Percentiles rank a stretch among this genome's conserved stretches.
Conservation (phyloP, 2,797 vertebrate genomes). For the Toxotes lorentzi region DNA sequence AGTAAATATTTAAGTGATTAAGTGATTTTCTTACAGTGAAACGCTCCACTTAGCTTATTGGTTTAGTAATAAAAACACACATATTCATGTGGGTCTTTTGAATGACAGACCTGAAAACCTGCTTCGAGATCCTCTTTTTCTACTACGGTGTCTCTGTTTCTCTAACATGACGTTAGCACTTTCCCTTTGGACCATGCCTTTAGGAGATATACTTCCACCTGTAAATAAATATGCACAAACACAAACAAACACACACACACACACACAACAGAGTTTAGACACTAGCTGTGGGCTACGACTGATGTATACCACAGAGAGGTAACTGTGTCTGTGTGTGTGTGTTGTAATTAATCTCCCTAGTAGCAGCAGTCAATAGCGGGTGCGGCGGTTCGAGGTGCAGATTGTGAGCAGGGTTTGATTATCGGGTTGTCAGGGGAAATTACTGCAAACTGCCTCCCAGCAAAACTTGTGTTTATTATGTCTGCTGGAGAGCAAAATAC, state of each 20-base stretch:
- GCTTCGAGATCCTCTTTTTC: slow-evolving; percentile 58
- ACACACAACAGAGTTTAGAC: slow-evolving; percentile 65
- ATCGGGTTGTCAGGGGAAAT: slow-evolving; percentile 79
- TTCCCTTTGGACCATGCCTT: slow-evolving; percentile 73
- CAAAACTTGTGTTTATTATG: slow-evolving; percentile 68
- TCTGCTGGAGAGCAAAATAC: slow-evolving; percentile 61
- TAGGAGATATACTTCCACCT: slow-evolving; percentile 77
- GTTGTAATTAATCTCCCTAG: slow-evolving; percentile 82
- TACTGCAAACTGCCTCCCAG: slow-evolving; percentile 79
- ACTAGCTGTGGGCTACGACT: slow-evolving; percentile 77
- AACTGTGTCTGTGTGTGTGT: slow-evolving; percentile 64
- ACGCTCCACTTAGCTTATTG: slow-evolving; percentile 31
- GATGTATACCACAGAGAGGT: slow-evolving; percentile 74
- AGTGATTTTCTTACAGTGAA: slow-evolving; percentile 53
- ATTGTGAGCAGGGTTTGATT: slow-evolving; percentile 75
- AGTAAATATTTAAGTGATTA: no score
- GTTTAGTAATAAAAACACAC: slow-evolving; percentile 31
- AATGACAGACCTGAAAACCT: slow-evolving; percentile 54
- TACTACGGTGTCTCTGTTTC: slow-evolving; percentile 36
- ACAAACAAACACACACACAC: slow-evolving; percentile 55
- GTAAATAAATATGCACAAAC: slow-evolving; percentile 81
- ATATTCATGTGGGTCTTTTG: slow-evolving; percentile 40
- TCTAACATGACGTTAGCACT: slow-evolving; percentile 64
- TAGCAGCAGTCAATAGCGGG: slow-evolving; percentile 75
- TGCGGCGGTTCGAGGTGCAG: slow-evolving; percentile 66